Percentiles rank a stretch among this genome's conserved stretches.
phyloP scores from a whole-genome alignment of 2,113 vertebrate species.

The Perccottus glenii region DNA sequence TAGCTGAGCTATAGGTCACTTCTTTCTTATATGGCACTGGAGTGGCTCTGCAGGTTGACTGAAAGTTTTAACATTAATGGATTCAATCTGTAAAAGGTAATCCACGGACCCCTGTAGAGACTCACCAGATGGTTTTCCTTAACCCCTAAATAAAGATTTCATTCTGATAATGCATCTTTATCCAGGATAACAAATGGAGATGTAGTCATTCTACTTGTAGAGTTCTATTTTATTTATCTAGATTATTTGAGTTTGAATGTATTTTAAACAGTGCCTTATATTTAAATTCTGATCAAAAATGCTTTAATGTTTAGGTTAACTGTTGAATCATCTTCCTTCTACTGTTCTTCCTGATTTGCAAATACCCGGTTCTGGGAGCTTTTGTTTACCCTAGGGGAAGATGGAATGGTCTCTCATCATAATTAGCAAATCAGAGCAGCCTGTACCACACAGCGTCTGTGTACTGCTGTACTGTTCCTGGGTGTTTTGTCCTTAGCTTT shows the following conservation, averaged over 20 bases:
- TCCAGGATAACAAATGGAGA: neutral
- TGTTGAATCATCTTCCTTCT: constrained; percentile 15
- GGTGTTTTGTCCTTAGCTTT: constrained; percentile 29
- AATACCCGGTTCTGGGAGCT: constrained; percentile 40
- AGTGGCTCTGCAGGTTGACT: constrained; percentile 7
- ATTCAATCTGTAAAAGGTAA: constrained; percentile 53
- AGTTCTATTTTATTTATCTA: neutral
- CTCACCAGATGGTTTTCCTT: constrained; percentile 59
- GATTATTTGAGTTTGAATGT: neutral
- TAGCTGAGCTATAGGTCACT: constrained; percentile 23
- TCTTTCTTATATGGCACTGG: constrained; percentile 7
- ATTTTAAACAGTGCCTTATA: neutral
- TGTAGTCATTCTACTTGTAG: too few species aligned
- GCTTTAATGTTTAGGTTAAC: neutral
- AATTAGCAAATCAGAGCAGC: constrained; percentile 41
- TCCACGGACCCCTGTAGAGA: constrained; percentile 50
- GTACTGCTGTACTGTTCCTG: constrained; percentile 4
- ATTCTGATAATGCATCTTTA: constrained; percentile 27
- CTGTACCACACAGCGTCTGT: constrained; percentile 35
- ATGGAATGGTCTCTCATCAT: constrained; percentile 36
- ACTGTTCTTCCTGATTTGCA: constrained; percentile 46
- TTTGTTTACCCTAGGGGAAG: constrained; percentile 25
- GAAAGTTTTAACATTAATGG: constrained; percentile 17
- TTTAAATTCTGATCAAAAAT: too few species aligned
- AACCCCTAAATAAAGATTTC: constrained; percentile 39